A percentile compares a stretch with the other conserved stretches of the same genome.
Conservation (phyloP, 1,140 invertebrate species). For the Copidosoma floridanum region DNA sequence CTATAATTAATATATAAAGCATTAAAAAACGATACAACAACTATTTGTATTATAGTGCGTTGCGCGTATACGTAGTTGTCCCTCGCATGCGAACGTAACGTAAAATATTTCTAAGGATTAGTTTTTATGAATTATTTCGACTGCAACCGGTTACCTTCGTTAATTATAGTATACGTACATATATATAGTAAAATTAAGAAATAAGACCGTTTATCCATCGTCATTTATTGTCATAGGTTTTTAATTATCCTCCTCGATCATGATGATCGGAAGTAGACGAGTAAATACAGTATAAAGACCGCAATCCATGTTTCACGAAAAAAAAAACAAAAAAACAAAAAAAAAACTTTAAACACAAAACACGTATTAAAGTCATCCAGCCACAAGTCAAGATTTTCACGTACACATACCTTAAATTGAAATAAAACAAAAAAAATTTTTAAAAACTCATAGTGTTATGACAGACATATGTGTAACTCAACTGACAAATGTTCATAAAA, state of each 20-base stretch:
- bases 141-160: constrained; percentile 10
- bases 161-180: constrained; percentile 14
- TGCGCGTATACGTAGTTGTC: constrained; percentile 46
- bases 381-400: constrained; percentile 23
- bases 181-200: constrained; percentile 10
- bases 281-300: background rate
- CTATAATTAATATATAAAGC: background rate
- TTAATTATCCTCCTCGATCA: background rate
- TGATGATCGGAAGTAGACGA: background rate
- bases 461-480: background rate
- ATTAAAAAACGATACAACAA: constrained; percentile 34
- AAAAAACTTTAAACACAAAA: too few species aligned
- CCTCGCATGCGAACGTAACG: constrained; percentile 42
- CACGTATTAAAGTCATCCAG: too few species aligned
- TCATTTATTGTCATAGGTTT: constrained; percentile 15
- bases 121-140: constrained; percentile 18
- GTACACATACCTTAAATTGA: constrained; percentile 30
- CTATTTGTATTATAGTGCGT: constrained; percentile 46
- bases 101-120: constrained; percentile 39
- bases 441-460: background rate
- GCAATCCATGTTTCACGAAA: background rate
- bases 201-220: constrained; percentile 15
- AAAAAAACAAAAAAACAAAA: too few species aligned
- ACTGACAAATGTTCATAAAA: too few species aligned
- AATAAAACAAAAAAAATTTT: background rate